Evolutionary conservation across 2,113 vertebrate genomes (phyloP), one percentile per base, ranked within the genome.

Genomic region (Orientallactaga bullata): DNA sequence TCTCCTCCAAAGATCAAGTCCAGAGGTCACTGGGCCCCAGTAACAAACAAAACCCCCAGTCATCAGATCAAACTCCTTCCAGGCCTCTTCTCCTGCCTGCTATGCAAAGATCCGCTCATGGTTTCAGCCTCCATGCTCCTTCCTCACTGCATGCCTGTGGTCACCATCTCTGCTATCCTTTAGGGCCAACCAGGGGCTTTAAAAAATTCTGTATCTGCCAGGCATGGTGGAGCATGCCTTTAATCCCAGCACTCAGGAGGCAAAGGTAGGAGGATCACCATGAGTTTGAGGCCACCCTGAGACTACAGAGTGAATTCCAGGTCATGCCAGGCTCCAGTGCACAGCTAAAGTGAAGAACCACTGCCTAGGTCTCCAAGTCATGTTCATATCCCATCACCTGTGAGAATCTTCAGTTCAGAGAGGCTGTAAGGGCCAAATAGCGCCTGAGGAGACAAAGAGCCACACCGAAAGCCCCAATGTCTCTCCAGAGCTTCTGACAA

Each of bases 1-100:
- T 92, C 58, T 73, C 39, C 24, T 92, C 69, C 63, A 71, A 90
- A 90, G 26, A 51, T 85, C 69, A 93, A 92, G 87, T 66, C 78
- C 82, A 88, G 93, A 94, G 58, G 61, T 26, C 69, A 65, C 11
- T 30, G 73, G 60, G 17, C 39, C 80, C 21, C 42, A 68, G 42
- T 8, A 8, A 8, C 8, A 47, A 47, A 47, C 42, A 47, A 47
- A 47, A 72, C 35, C 85, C 28, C 37, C 9, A 13, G 11, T 63
- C 37, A 60, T 77, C 35, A 72, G 32, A 77, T 71, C n/a, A 32
- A 66, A 79, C 11, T 24, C 39, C 74, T 60, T 74, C 88, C 85
- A 39, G 58, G 3, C 24, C 15, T 55, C 85, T 47, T 74, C 68
- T 23, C 23, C 18, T 20, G n/a, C 66, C n/a, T 79, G 28, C 39